phyloP scores from a whole-genome alignment of 1,140 invertebrate genomes.

The Campoletis sonorensis region DNA sequence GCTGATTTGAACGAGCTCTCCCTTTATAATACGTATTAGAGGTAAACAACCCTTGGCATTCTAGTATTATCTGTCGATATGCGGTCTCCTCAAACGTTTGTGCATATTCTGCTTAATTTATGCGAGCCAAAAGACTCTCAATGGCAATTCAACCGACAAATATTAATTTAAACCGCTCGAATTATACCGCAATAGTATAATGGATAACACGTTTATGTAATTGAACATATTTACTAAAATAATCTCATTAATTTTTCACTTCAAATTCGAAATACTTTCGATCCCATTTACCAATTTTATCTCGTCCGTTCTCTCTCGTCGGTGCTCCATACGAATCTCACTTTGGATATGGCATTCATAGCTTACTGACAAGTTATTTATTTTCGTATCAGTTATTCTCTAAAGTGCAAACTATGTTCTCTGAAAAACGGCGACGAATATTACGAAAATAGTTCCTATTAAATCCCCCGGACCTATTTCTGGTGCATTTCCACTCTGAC shows the following conservation, averaged over 20 bases:
- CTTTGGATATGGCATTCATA: background rate
- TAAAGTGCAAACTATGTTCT: no score
- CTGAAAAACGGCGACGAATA: no score
- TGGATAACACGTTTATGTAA: background rate
- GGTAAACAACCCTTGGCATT: background rate
- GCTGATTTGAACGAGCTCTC: background rate
- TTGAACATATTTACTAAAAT: constrained; percentile 7
- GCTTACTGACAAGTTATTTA: no score
- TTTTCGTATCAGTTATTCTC: no score
- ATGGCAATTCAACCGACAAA: background rate
- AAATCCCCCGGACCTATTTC: no score
- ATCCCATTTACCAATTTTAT: background rate
- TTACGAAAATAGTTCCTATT: no score
- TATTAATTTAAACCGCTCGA: background rate
- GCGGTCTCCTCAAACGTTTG: constrained; percentile 2
- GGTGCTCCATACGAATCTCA: background rate
- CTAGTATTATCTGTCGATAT: background rate
- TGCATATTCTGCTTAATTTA: constrained; percentile 6
- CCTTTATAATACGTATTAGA: background rate
- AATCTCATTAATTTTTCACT: constrained; percentile 14
- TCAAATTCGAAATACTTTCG: background rate
- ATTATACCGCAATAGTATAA: background rate
- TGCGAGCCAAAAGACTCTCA: constrained; percentile 2
- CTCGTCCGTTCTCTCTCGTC: background rate
- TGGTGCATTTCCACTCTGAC: no score